These are phyloP conservation scores for Mythimna loreyi DNA, from an alignment of 2,888 invertebrate species.

Conservation along the genomic window DNA sequence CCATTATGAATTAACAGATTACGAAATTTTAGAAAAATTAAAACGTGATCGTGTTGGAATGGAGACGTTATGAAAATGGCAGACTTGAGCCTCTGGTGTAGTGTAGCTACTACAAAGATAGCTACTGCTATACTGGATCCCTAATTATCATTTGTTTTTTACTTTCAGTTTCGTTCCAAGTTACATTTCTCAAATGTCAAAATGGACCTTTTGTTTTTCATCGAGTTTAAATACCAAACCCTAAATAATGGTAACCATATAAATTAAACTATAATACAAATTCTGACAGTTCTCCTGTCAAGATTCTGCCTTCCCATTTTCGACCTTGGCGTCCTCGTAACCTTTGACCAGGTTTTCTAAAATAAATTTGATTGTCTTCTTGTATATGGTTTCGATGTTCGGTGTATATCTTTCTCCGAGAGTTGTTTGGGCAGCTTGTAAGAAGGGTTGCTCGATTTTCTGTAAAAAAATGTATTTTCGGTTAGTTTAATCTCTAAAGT, in stretches of 20 bases:
- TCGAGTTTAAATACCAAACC: neutral
- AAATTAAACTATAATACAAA: neutral
- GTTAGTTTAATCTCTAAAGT: too few relatives aligned
- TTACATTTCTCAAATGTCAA: too few relatives aligned
- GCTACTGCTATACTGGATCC: too few relatives aligned
- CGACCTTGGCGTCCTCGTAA: conserved; percentile 89
- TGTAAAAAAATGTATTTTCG: conserved; percentile 82
- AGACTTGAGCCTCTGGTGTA: too few relatives aligned
- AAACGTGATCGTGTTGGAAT: too few relatives aligned
- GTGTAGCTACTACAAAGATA: too few relatives aligned
- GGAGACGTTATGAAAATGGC: too few relatives aligned
- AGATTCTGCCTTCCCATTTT: conserved; percentile 69
- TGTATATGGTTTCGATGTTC: conserved; percentile 97
- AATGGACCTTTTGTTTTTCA: too few relatives aligned
- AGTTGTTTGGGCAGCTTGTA: conserved; percentile 96
- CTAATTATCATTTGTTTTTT: too few relatives aligned
- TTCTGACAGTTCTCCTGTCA: conserved; percentile 55
- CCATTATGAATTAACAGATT: too few relatives aligned
- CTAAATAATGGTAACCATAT: conserved; percentile 22
- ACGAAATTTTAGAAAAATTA: too few relatives aligned
- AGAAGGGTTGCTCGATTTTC: conserved; percentile 97
- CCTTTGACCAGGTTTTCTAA: conserved; percentile 96
- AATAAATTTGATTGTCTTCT: conserved; percentile 96
- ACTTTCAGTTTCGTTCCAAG: too few relatives aligned
- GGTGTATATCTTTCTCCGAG: conserved; percentile 97